Percentiles rank a stretch among this genome's conserved stretches.
phyloP scores from a whole-genome alignment of 1,140 invertebrate species.

The Brachionus paranguensis region DNA sequence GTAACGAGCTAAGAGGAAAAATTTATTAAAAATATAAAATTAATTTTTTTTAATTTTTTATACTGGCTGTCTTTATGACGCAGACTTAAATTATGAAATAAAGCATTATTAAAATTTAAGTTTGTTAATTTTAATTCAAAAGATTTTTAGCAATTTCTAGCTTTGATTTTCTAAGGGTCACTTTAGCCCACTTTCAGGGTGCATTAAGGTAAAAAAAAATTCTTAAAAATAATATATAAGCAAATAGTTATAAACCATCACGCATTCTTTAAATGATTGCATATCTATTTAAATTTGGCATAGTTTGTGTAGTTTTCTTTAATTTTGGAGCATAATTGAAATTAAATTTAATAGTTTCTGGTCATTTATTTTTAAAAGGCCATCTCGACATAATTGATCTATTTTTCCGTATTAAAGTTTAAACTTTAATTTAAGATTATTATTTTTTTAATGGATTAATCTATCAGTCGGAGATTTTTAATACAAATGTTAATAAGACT shows the following conservation, averaged over 20 bases:
- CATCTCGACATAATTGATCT: not conserved
- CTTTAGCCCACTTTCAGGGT: not conserved
- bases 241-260: not conserved
- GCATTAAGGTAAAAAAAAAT: not conserved
- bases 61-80: not conserved
- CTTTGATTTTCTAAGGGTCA: not conserved
- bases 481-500: slow-evolving; percentile 1
- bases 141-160: not conserved
- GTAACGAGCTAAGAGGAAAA: not conserved
- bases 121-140: not conserved
- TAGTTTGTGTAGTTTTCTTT: not conserved
- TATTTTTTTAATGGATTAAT: not conserved
- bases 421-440: not conserved
- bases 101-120: not conserved
- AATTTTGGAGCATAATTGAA: not conserved
- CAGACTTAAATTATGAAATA: not conserved
- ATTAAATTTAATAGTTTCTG: not conserved
- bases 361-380: not conserved
- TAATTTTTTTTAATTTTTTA: not conserved
- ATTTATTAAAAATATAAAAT: slow-evolving; percentile 16
- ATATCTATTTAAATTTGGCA: not conserved
- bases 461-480: not conserved
- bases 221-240: not conserved
- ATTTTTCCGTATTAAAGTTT: not conserved
- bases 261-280: not conserved